phyloP scores from a whole-genome alignment of 2,113 vertebrate genomes.

The Vulpes ferrilata region DNA sequence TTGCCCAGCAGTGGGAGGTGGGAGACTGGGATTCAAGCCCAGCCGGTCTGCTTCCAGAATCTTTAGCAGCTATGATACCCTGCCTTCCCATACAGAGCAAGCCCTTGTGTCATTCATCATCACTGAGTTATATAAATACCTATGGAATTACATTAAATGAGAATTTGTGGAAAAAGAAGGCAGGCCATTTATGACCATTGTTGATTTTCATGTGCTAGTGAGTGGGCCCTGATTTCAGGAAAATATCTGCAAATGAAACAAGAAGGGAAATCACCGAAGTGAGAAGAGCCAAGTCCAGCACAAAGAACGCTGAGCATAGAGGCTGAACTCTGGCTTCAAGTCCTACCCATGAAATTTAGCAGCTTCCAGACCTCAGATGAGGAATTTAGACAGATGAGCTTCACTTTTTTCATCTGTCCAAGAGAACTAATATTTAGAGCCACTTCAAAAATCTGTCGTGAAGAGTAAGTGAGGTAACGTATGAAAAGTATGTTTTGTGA shows the following conservation, averaged over 20 bases:
- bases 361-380: not conserved
- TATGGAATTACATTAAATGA: not conserved
- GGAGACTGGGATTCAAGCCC: not conserved
- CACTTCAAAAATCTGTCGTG: not conserved
- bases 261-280: not conserved
- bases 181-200: not conserved
- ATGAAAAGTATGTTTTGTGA: not conserved
- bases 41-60: not conserved
- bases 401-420: not conserved
- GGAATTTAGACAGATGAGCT: accelerated
- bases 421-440: not conserved
- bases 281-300: not conserved
- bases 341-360: not conserved
- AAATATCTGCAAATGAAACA: not conserved
- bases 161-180: not conserved
- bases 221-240: not conserved
- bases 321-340: not conserved
- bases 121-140: not conserved
- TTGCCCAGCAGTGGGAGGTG: not conserved
- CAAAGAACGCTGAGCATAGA: not conserved
- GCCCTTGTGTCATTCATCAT: not conserved
- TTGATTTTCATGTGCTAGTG: not conserved
- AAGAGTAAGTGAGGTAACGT: not conserved
- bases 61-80: not conserved
- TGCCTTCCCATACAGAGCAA: not conserved